Percentiles rank a stretch among this genome's conserved stretches.
phyloP scores from a whole-genome alignment of 2,797 vertebrate genomes.

The Buphagus erythrorhynchus region DNA sequence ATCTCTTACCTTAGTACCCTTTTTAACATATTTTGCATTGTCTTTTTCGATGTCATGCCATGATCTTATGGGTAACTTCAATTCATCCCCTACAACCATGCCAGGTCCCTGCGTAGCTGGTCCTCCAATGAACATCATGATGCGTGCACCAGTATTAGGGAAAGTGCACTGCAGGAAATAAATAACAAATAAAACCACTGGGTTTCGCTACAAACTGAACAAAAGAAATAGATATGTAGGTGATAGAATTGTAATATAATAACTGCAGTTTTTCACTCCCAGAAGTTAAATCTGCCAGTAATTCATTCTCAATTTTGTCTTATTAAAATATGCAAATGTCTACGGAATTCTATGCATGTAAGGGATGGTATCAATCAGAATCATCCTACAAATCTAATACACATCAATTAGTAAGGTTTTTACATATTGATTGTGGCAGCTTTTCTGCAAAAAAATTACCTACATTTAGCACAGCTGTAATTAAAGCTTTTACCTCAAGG shows the following conservation, averaged over 20 bases:
- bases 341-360: accelerated
- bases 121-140: constrained; percentile 96
- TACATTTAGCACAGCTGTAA: background rate
- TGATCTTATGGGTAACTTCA: constrained; percentile 94
- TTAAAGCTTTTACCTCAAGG: constrained; percentile 84
- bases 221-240: background rate
- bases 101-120: constrained; percentile 95
- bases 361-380: background rate
- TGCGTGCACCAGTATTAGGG: constrained; percentile 92
- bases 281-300: background rate
- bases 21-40: constrained; percentile 97
- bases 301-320: background rate
- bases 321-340: background rate
- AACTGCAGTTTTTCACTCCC: background rate
- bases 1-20: constrained; percentile 89
- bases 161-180: constrained; percentile 87
- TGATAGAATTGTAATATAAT: background rate
- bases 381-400: background rate
- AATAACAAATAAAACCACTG: background rate
- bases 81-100: constrained; percentile 96
- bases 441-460: background rate
- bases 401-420: background rate
- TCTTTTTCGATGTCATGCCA: constrained; percentile 99
- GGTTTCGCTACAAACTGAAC: background rate
- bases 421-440: background rate